Percentiles rank a stretch among this genome's conserved stretches.
phyloP scores from a whole-genome alignment of 2,113 vertebrate genomes.

The Cebus imitator region DNA sequence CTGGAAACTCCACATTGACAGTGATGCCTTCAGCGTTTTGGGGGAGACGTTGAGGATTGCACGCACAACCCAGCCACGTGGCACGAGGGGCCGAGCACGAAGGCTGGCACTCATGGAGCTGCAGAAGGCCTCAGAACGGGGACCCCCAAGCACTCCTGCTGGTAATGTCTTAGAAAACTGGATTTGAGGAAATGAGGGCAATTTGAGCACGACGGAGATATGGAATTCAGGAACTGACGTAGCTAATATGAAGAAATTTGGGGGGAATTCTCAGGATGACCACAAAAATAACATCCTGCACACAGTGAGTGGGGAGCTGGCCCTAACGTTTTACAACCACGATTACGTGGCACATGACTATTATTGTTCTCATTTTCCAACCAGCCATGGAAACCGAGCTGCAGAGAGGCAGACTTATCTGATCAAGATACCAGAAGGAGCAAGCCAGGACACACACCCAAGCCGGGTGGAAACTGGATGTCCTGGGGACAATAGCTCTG shows the following conservation, averaged over 20 bases:
- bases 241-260: neutral
- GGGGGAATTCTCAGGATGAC: neutral
- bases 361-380: neutral
- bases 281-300: neutral
- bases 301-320: too few relatives aligned
- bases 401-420: neutral
- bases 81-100: too few relatives aligned
- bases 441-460: too few relatives aligned
- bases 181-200: neutral
- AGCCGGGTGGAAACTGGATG: neutral
- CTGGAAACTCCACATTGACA: neutral
- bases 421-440: too few relatives aligned
- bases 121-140: neutral
- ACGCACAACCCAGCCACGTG: rapidly evolving
- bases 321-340: neutral
- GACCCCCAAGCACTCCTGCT: neutral
- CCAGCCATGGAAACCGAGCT: neutral
- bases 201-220: neutral
- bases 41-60: rapidly evolving
- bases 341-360: neutral
- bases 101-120: neutral
- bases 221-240: neutral
- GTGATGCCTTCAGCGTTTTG: too few relatives aligned
- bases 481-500: neutral
- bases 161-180: neutral